These are phyloP conservation scores for Gonioctena quinquepunctata DNA, from an alignment of 1,140 invertebrate species.

Conservation along the genomic window DNA sequence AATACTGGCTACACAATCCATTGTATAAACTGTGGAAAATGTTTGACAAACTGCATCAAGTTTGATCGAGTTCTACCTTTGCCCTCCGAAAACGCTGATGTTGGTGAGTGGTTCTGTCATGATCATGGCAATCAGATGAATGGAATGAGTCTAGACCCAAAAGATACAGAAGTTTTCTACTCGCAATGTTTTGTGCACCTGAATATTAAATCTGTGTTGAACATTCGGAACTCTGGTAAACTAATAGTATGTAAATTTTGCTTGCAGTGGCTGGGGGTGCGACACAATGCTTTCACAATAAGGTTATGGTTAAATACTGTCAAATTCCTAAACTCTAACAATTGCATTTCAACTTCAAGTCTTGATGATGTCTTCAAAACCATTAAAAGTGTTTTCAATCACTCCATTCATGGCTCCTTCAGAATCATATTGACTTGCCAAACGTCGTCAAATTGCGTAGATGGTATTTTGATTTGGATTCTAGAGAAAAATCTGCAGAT, in stretches of 20 bases:
- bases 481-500: constrained; percentile 62
- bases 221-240: constrained; percentile 54
- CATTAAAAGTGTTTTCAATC: constrained; percentile 56
- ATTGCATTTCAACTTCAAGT: constrained; percentile 46
- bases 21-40: constrained; percentile 60
- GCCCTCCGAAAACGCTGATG: constrained; percentile 59
- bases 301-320: constrained; percentile 51
- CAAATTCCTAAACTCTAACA: constrained; percentile 42
- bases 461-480: constrained; percentile 61
- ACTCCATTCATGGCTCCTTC: constrained; percentile 57
- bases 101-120: constrained; percentile 64
- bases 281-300: constrained; percentile 26
- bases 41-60: constrained; percentile 47
- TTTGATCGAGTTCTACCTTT: constrained; percentile 62
- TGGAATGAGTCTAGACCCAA: constrained; percentile 51
- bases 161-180: constrained; percentile 59
- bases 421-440: constrained; percentile 52
- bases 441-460: constrained; percentile 28
- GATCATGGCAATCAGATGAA: constrained; percentile 41
- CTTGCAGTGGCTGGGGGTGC: constrained; percentile 58
- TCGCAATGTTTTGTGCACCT: constrained; percentile 58
- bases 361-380: constrained; percentile 58
- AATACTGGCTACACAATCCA: constrained; percentile 52
- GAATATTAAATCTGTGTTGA: constrained; percentile 55
- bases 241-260: constrained; percentile 61